Evolutionary conservation across 2,888 invertebrate species (phyloP).

Genomic region (Cantharis lateralis): DNA sequence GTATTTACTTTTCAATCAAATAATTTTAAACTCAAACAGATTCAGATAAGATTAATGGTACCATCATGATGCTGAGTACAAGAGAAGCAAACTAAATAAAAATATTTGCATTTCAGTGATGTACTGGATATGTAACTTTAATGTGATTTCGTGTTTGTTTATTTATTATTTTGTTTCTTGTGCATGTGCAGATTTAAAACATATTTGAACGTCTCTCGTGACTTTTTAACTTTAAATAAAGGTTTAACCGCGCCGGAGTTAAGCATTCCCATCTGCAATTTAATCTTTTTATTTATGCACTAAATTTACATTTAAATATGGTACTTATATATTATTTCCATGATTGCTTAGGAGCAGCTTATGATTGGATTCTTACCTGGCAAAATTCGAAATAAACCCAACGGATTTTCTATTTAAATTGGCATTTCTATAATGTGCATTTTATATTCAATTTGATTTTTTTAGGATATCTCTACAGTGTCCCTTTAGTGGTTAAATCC

Average conservation of each 20-base stretch:
- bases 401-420: too few relatives aligned
- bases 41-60: neutral
- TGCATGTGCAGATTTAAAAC: neutral
- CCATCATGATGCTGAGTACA: neutral
- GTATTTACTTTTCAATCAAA: neutral
- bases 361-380: too few relatives aligned
- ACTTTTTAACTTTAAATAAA: neutral
- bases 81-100: neutral
- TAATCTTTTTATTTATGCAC: too few relatives aligned
- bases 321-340: too few relatives aligned
- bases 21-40: neutral
- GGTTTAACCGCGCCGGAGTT: neutral
- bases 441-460: too few relatives aligned
- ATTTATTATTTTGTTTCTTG: neutral
- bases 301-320: too few relatives aligned
- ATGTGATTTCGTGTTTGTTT: neutral
- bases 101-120: neutral
- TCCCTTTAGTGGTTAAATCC: too few relatives aligned
- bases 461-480: too few relatives aligned
- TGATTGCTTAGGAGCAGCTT: too few relatives aligned
- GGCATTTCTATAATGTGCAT: too few relatives aligned
- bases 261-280: too few relatives aligned
- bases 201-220: neutral
- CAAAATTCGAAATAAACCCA: too few relatives aligned
- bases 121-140: neutral